Conservation (phyloP, 2,888 invertebrate genomes). For the Erannis defoliaria region DNA sequence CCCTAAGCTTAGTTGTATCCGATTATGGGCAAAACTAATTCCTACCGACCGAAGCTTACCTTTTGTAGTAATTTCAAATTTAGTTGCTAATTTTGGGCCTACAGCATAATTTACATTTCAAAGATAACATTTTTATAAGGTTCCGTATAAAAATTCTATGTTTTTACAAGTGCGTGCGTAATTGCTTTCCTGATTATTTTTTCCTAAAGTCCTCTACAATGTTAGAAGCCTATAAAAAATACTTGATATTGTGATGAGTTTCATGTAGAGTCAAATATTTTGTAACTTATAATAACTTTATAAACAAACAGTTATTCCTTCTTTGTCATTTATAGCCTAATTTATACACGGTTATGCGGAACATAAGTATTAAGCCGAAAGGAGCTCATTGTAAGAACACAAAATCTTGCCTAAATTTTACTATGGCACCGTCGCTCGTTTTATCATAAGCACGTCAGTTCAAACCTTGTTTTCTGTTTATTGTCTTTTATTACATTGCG, state of each 20-base stretch:
- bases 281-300: too few relatives aligned
- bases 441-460: too few relatives aligned
- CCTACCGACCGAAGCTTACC: slow-evolving; percentile 2
- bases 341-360: too few relatives aligned
- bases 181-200: slow-evolving; percentile 25
- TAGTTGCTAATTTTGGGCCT: slow-evolving; percentile 38
- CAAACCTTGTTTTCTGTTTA: too few relatives aligned
- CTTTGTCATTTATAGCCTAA: too few relatives aligned
- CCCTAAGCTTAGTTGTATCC: too few relatives aligned
- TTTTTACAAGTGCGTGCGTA: slow-evolving; percentile 28
- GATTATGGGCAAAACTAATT: slow-evolving; percentile 17
- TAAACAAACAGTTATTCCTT: too few relatives aligned
- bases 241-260: slow-evolving; percentile 2
- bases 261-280: neutral
- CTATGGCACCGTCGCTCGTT: too few relatives aligned
- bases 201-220: neutral
- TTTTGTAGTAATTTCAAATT: slow-evolving; percentile 32
- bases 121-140: slow-evolving; percentile 36
- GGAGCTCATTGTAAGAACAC: too few relatives aligned
- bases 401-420: too few relatives aligned
- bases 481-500: too few relatives aligned
- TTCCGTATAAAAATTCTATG: slow-evolving; percentile 34
- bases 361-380: too few relatives aligned
- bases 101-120: slow-evolving; percentile 45
- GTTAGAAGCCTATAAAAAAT: slow-evolving; percentile 9